Evolutionary conservation across 2,113 vertebrate species (phyloP).

Genomic region (Epinephelus lanceolatus): DNA sequence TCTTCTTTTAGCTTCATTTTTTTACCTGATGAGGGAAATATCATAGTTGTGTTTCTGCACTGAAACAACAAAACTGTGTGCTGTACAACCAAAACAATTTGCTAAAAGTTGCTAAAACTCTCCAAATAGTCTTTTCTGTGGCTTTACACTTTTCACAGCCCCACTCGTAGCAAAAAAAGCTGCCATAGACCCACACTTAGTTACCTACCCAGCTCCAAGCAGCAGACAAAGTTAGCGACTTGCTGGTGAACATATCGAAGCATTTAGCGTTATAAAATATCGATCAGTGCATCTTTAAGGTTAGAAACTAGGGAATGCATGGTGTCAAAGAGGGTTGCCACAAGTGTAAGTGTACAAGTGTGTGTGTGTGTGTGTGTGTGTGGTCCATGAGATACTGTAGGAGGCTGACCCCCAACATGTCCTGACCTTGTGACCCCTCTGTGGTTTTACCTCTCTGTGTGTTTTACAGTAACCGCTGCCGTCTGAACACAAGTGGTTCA

Average conservation of each 20-base stretch:
- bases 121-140: neutral
- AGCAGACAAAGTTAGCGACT: neutral
- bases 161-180: neutral
- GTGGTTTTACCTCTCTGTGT: conserved; percentile 41
- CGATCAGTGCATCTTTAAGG: neutral
- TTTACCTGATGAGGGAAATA: too few relatives aligned
- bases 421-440: conserved; percentile 52
- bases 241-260: neutral
- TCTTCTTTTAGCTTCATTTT: too few relatives aligned
- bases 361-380: neutral
- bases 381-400: conserved; percentile 5
- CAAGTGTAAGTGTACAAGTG: neutral
- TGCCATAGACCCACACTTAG: neutral
- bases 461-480: conserved; percentile 28
- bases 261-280: neutral
- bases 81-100: neutral
- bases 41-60: neutral
- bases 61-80: neutral
- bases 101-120: neutral
- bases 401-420: neutral
- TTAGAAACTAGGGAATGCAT: neutral
- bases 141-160: neutral
- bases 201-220: neutral
- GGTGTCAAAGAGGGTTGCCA: neutral
- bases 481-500: neutral